Evolutionary conservation across 2,888 invertebrate species (phyloP), one percentile per base, ranked within the genome.

Genomic region (Gasteruption jaculator): DNA sequence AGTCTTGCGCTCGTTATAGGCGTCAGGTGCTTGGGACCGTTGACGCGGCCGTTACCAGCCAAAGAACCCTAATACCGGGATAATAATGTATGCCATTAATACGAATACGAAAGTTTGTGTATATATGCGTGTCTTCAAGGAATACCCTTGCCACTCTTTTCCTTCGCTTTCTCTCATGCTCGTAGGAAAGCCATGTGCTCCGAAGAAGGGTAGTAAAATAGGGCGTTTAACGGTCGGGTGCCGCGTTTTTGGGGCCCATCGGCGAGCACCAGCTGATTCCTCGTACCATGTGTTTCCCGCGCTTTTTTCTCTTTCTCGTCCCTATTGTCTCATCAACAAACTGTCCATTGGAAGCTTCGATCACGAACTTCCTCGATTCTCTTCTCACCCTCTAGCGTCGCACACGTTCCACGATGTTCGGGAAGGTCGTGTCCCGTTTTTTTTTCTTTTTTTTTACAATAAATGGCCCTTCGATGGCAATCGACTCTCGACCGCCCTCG

Each of bases 21-120:
- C 64, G 67, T 65, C 68, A 68, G 68, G 67, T 68, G 68, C 61
- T 63, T 45, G 53, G 54, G 56, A 63, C 67, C 67, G 68, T 67
- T 68, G 65, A 65, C 63, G 61, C 61, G 61, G 61, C 68, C 65
- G 68, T 67, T 68, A 62, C 60, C 48, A 47, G 47, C 55, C 48
- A 52, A 51, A 47, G 44, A 54, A 50, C 56, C 57, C 50, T 51
- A 52, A 43, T 51, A 50, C 45, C 35, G 43, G 46, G 35, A 55
- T 61, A 63, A 63, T 66, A 65, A 65, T 60, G 64, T 58, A 65
- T 65, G 60, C 61, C 63, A 63, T 65, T 65, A 65, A 64, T 63
- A 64, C 63, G 61, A 62, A 61, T 57, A 56, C 52, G 46, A 48
- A 49, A 51, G 49, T 46, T 40, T 34, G 48, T 47, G 47, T n/a